phyloP scores from a whole-genome alignment of 1,140 invertebrate species.

The Scaptodrosophila lebanonensis region DNA sequence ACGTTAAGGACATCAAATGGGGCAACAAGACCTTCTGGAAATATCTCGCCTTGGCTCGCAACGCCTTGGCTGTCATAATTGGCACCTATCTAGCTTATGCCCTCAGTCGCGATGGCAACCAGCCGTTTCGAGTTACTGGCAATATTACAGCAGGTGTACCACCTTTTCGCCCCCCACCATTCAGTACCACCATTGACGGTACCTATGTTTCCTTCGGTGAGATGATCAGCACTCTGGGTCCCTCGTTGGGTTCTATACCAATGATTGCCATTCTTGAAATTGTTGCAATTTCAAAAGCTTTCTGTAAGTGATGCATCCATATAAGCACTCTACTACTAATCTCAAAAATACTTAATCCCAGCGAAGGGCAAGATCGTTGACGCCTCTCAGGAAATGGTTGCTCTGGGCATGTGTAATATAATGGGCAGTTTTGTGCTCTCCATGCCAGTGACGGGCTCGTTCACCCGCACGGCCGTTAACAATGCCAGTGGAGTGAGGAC shows the following conservation, averaged over 20 bases:
- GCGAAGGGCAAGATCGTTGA: slow-evolving; percentile 88
- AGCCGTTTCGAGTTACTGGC: slow-evolving; percentile 84
- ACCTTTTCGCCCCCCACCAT: slow-evolving; percentile 81
- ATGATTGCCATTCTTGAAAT: slow-evolving; percentile 88
- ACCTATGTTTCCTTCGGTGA: slow-evolving; percentile 79
- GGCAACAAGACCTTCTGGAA: slow-evolving; percentile 83
- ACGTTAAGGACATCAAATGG: slow-evolving; percentile 81
- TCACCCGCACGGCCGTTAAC: slow-evolving; percentile 93
- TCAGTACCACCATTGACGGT: slow-evolving; percentile 79
- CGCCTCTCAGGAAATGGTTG: slow-evolving; percentile 91
- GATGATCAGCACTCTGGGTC: slow-evolving; percentile 82
- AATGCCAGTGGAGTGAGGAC: slow-evolving; percentile 93
- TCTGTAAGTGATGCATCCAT: slow-evolving; percentile 79
- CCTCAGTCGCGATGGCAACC: slow-evolving; percentile 78
- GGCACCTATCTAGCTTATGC: slow-evolving; percentile 84
- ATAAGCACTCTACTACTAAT: not conserved
- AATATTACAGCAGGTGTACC: slow-evolving; percentile 82
- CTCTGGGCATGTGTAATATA: slow-evolving; percentile 90
- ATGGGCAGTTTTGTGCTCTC: slow-evolving; percentile 91
- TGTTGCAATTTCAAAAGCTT: slow-evolving; percentile 91
- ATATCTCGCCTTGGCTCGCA: slow-evolving; percentile 88
- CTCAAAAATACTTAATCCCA: slow-evolving; percentile 72
- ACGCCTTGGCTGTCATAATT: slow-evolving; percentile 87
- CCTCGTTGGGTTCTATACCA: slow-evolving; percentile 84
- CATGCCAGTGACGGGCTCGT: slow-evolving; percentile 92